phyloP scores from a whole-genome alignment of 2,888 invertebrate genomes.

The Lycocerus yunnanus region DNA sequence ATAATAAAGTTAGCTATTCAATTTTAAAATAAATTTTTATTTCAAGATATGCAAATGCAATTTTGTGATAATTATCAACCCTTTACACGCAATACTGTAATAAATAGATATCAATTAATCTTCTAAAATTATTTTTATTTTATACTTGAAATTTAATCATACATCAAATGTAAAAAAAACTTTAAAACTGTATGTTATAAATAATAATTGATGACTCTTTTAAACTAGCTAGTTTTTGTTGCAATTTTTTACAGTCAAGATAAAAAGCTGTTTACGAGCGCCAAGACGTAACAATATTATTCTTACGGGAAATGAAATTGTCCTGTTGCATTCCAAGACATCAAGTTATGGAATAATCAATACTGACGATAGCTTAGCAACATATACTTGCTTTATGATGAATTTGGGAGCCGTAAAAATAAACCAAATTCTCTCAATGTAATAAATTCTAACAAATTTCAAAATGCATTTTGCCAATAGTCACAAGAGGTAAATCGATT shows the following conservation, averaged over 20 bases:
- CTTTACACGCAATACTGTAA: neutral
- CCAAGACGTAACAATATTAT: slow-evolving; percentile 24
- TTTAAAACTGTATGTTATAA: neutral
- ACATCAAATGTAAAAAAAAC: neutral
- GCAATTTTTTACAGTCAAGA: slow-evolving; percentile 2
- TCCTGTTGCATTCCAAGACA: slow-evolving; percentile 27
- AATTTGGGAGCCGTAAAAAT: slow-evolving; percentile 18
- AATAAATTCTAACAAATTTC: slow-evolving; percentile 18
- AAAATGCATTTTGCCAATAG: slow-evolving; percentile 10
- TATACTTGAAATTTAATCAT: neutral
- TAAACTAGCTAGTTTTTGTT: slow-evolving; percentile 1
- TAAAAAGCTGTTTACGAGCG: slow-evolving; percentile 28
- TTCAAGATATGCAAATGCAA: neutral
- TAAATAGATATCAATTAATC: neutral
- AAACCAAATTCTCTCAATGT: slow-evolving; percentile 9
- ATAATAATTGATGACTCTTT: slow-evolving; percentile 2
- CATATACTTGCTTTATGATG: slow-evolving; percentile 16
- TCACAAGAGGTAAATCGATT: slow-evolving; percentile 2
- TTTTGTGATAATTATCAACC: neutral
- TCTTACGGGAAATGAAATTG: slow-evolving; percentile 27
- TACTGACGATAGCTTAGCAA: slow-evolving; percentile 17
- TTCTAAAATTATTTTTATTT: neutral
- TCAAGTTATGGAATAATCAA: slow-evolving; percentile 22
- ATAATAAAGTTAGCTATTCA: neutral
- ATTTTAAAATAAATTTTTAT: neutral